Evolutionary conservation across 2,888 invertebrate species (phyloP).

Genomic region (Andrena marginata): DNA sequence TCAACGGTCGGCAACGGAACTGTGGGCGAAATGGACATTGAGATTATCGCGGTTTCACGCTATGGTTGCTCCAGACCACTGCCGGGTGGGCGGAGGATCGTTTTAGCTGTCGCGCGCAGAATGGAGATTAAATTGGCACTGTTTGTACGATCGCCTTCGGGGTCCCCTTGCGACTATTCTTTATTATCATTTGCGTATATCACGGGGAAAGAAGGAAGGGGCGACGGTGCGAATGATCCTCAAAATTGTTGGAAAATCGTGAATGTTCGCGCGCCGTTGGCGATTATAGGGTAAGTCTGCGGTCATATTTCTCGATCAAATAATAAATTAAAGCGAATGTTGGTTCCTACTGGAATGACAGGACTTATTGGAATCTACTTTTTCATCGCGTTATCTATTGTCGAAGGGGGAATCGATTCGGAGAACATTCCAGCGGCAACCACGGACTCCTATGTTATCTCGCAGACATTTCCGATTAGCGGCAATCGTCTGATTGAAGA

Average conservation of each 20-base stretch:
- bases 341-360: slow-evolving; percentile 4
- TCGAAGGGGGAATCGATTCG: slow-evolving; percentile 13
- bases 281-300: neutral
- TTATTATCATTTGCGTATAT: slow-evolving; percentile 51
- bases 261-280: neutral
- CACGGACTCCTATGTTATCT: slow-evolving; percentile 5
- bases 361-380: slow-evolving; percentile 4
- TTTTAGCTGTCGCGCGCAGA: slow-evolving; percentile 71
- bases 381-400: slow-evolving; percentile 27
- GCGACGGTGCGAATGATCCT: slow-evolving; percentile 23
- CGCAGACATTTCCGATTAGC: slow-evolving; percentile 5
- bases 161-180: slow-evolving; percentile 44
- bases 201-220: neutral
- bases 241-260: neutral
- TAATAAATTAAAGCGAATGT: neutral
- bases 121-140: slow-evolving; percentile 71
- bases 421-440: slow-evolving; percentile 5
- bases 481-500: neutral
- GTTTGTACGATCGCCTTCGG: slow-evolving; percentile 62
- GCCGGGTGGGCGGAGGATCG: slow-evolving; percentile 59
- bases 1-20: slow-evolving; percentile 47
- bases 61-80: slow-evolving; percentile 63
- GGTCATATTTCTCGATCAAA: neutral
- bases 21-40: slow-evolving; percentile 62
- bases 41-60: slow-evolving; percentile 74